phyloP scores from a whole-genome alignment of 2,797 vertebrate species.

The Euphonia xanthogaster region DNA sequence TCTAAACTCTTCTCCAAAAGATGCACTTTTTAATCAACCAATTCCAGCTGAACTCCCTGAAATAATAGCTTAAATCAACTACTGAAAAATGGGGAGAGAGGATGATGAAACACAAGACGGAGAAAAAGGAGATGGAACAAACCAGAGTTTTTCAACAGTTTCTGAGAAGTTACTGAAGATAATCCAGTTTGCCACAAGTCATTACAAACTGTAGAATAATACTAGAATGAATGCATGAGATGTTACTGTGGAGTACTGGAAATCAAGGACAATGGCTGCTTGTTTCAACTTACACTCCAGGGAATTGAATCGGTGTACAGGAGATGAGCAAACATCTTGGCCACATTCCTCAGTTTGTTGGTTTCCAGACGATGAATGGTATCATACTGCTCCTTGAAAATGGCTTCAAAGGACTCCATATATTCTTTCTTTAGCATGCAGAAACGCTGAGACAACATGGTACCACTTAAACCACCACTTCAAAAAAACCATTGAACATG shows the following conservation, averaged over 20 bases:
- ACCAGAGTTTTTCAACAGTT: neutral
- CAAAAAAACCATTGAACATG: neutral
- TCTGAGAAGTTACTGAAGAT: neutral
- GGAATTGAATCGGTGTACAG: conserved; percentile 96
- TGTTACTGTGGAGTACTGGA: neutral
- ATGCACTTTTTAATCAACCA: neutral
- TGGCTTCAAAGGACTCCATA: conserved; percentile 96
- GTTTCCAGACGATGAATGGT: conserved; percentile 98
- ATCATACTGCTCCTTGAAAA: conserved; percentile 96
- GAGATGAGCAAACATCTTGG: conserved; percentile 95
- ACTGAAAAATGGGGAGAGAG: neutral
- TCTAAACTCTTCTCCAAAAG: neutral
- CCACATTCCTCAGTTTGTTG: conserved; percentile 97
- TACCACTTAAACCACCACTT: neutral
- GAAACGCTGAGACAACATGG: conserved; percentile 83
- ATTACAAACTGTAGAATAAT: neutral
- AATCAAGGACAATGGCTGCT: neutral
- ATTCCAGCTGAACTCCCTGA: neutral
- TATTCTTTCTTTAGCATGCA: conserved; percentile 97
- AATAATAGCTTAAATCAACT: neutral
- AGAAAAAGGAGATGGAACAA: neutral
- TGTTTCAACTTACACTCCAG: conserved; percentile 89
- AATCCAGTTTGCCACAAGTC: neutral
- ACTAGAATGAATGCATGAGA: neutral
- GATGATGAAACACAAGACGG: neutral